Evolutionary conservation across 1,140 invertebrate species (phyloP).

Genomic region (Gryon sp.): DNA sequence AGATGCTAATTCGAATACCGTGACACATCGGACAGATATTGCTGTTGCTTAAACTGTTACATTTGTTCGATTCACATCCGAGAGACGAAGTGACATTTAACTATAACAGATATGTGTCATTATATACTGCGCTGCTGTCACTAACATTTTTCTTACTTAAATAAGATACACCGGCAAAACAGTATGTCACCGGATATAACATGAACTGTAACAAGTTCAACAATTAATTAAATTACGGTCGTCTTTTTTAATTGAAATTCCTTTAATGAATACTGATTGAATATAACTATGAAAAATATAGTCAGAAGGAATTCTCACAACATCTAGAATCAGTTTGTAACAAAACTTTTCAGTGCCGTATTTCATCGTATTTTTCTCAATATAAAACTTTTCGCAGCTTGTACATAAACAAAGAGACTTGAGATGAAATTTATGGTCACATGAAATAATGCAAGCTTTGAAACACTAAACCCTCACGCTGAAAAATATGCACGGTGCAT

Average conservation of each 20-base stretch:
- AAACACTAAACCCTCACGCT: conserved; percentile 38
- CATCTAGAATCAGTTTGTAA: conserved; percentile 8
- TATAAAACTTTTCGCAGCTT: conserved; percentile 38
- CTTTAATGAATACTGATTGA: background rate
- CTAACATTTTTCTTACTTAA: no score
- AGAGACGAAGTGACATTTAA: conserved; percentile 11
- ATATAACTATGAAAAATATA: conserved; percentile 1
- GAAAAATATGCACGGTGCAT: conserved; percentile 31
- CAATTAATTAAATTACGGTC: no score
- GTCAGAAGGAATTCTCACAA: background rate
- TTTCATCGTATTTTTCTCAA: conserved; percentile 55
- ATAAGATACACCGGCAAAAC: no score
- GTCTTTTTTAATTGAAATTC: background rate
- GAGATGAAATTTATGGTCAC: conserved; percentile 44
- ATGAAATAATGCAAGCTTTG: conserved; percentile 36
- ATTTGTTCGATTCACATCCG: conserved; percentile 20
- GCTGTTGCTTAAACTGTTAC: conserved; percentile 18
- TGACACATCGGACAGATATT: conserved; percentile 29
- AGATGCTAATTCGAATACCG: conserved; percentile 23
- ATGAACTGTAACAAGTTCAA: no score
- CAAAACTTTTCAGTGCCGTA: conserved; percentile 8
- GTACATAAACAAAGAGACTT: conserved; percentile 47
- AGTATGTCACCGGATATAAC: no score
- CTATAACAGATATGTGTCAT: conserved; percentile 16
- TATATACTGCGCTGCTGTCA: no score